Evolutionary conservation across 2,888 invertebrate species (phyloP).

Genomic region (Spodoptera littoralis): DNA sequence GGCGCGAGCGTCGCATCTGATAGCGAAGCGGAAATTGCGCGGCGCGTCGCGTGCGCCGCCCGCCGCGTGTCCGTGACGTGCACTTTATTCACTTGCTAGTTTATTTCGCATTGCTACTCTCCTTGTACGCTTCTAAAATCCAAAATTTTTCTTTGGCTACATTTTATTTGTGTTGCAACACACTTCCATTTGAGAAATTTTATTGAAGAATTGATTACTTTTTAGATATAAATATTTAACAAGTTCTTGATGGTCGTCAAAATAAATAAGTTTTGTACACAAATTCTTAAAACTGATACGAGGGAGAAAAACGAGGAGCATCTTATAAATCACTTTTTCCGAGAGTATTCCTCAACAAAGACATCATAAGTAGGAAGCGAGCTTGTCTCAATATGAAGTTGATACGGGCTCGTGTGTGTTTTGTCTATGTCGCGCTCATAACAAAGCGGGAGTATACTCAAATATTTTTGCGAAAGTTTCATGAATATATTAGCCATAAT

Average conservation of each 20-base stretch:
- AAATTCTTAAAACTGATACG: constrained; percentile 15
- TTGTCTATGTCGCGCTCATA: constrained; percentile 72
- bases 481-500: constrained; percentile 89
- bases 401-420: constrained; percentile 67
- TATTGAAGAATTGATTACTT: too few species aligned
- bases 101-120: constrained; percentile 76
- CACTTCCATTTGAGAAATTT: too few species aligned
- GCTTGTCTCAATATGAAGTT: constrained; percentile 66
- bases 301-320: constrained; percentile 10
- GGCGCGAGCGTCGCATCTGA: constrained; percentile 81
- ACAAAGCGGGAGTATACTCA: constrained; percentile 78
- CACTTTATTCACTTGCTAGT: constrained; percentile 76
- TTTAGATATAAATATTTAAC: neutral
- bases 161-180: constrained; percentile 14
- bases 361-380: constrained; percentile 58
- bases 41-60: constrained; percentile 82
- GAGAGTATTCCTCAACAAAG: constrained; percentile 54
- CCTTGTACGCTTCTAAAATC: constrained; percentile 67
- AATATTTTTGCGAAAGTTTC: constrained; percentile 87
- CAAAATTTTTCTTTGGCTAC: constrained; percentile 20
- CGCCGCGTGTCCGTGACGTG: constrained; percentile 81
- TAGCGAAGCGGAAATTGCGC: constrained; percentile 85
- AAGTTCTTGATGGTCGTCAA: neutral
- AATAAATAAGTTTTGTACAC: neutral
- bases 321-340: constrained; percentile 35